Conservation (phyloP, 37 sponge, comb jelly and placozoan species). For the Chondrilla cf. caribensis region DNA sequence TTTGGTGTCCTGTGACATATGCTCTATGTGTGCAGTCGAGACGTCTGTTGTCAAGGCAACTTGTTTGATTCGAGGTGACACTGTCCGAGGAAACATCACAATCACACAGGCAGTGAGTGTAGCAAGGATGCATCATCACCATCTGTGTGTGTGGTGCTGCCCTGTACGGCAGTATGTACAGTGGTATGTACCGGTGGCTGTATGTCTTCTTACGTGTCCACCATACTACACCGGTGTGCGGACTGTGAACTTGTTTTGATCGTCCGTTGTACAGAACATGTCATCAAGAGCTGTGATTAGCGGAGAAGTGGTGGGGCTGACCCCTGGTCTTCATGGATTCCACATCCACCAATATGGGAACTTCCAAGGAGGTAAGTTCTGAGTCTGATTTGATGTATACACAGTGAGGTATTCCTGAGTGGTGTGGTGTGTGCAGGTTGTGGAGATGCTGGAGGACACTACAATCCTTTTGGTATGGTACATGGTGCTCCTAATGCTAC, state of each 20-base stretch:
- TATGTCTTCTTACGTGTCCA: too few species aligned
- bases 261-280: not conserved
- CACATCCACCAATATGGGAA: constrained; percentile 94
- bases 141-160: too few species aligned
- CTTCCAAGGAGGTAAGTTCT: constrained; percentile 47
- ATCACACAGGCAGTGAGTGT: constrained; percentile 6
- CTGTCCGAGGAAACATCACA: constrained; percentile 23
- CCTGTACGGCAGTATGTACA: too few species aligned
- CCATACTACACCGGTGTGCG: too few species aligned
- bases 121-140: too few species aligned
- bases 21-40: too few species aligned
- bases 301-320: constrained; percentile 58
- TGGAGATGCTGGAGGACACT: constrained; percentile 89
- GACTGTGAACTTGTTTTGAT: too few species aligned
- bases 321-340: constrained; percentile 87
- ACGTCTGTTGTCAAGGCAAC: not conserved
- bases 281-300: constrained; percentile 32
- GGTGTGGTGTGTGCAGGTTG: constrained; percentile 62
- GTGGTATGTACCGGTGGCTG: too few species aligned
- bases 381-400: not conserved
- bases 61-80: not conserved
- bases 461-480: constrained; percentile 77
- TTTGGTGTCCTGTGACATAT: too few species aligned
- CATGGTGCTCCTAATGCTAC: constrained; percentile 90
- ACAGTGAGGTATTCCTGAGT: not conserved